These are phyloP conservation scores for Zaprionus ornatus DNA, from an alignment of 1,140 invertebrate species.

Conservation along the genomic window DNA sequence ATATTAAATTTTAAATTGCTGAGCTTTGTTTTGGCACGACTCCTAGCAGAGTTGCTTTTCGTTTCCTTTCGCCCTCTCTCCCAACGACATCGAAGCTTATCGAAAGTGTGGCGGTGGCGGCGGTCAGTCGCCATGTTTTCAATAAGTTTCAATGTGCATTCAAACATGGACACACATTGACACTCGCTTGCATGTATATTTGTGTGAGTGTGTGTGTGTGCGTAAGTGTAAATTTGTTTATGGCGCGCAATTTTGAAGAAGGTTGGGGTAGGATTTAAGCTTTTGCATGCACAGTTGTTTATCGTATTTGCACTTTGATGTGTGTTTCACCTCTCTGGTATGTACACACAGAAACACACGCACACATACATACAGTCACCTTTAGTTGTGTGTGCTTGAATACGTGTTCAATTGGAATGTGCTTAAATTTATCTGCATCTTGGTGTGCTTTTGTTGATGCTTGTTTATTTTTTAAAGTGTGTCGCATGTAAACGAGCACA, in stretches of 20 bases:
- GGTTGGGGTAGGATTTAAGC: slow-evolving; percentile 59
- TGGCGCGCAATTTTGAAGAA: slow-evolving; percentile 63
- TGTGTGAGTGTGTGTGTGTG: background rate
- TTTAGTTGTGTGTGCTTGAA: background rate
- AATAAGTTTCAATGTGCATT: slow-evolving; percentile 58
- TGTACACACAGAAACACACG: background rate
- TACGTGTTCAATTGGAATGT: slow-evolving; percentile 5
- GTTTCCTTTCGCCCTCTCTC: slow-evolving; percentile 7
- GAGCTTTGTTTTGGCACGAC: slow-evolving; percentile 24
- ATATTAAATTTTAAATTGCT: slow-evolving; percentile 4
- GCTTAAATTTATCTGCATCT: slow-evolving; percentile 16
- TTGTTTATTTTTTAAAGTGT: slow-evolving; percentile 15
- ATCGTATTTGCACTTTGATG: slow-evolving; percentile 3
- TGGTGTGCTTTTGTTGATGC: slow-evolving; percentile 16
- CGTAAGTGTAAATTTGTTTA: slow-evolving; percentile 62
- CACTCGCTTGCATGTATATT: background rate
- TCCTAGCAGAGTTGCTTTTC: slow-evolving; percentile 9
- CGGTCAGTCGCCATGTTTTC: slow-evolving; percentile 37
- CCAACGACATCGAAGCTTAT: slow-evolving; percentile 31
- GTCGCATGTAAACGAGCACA: slow-evolving; percentile 16
- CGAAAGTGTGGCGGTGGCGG: slow-evolving; percentile 27
- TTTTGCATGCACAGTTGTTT: slow-evolving; percentile 25
- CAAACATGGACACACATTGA: slow-evolving; percentile 36
- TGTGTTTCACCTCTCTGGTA: slow-evolving; percentile 11
- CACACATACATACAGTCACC: background rate